Evolutionary conservation across 1,140 invertebrate genomes (phyloP), one percentile per base, ranked within the genome.

Genomic region (Thalassaphorura encarpata): DNA sequence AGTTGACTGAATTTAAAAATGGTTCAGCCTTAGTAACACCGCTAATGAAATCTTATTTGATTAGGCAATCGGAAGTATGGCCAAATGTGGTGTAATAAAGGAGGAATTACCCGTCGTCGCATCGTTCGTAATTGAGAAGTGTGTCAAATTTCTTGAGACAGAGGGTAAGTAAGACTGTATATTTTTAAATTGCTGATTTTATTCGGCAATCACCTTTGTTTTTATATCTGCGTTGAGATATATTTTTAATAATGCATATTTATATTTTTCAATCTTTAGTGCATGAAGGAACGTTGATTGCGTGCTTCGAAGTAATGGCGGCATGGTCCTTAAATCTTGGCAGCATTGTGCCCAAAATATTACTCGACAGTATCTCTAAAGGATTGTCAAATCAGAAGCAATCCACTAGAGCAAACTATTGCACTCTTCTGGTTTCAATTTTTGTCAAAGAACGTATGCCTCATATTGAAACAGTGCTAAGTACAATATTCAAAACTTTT

Each of bases 261-360:
- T 11, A n/a, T n/a, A 11, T 36, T 36, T 19, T 45, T 47, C 26
- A 55, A 45, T 53, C 69, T 71, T 23, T 66, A 78, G 85, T 88
- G 47, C 90, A 96, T 71, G 93, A 97, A 73, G 89, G 89, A 64
- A 92, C 89, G 2, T 70, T 95, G 24, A 80, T 87, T 57, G 80
- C 83, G 63, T 81, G 85, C 3, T 73, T 95, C 6, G 81, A 87
- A 62, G 84, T 85, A 78, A 78, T 94, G 69, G 75, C 80, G 11
- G 67, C 83, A 8, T 95, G 92, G 92, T 3, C 33, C 26, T 8
- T 13, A 2, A 51, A 26, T 16, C 41, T 58, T 1, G 36, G 16
- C 1, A 24, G 1, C 2, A 24, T 31, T 21, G 5, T 3, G 6
- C 50, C 57, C n/a, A n/a, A n/a, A n/a, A n/a, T n/a, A n/a, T n/a